Evolutionary conservation across 2,113 vertebrate genomes (phyloP).

Genomic region (Blennius ocellaris): DNA sequence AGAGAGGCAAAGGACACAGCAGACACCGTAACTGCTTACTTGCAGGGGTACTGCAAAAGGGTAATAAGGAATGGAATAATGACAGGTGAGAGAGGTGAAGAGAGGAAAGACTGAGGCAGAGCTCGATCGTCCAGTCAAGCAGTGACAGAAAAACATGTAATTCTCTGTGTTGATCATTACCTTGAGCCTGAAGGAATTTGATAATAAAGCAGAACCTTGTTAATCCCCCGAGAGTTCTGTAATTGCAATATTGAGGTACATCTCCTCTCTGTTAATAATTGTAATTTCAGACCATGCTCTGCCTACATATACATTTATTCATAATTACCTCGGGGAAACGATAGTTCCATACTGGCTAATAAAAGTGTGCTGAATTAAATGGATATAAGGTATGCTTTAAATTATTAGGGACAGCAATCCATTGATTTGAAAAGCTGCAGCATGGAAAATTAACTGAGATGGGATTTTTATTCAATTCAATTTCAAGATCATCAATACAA

Average conservation of each 20-base stretch:
- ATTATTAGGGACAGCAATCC: slow-evolving; percentile 41
- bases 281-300: slow-evolving; percentile 75
- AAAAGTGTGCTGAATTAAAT: slow-evolving; percentile 68
- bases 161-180: slow-evolving; percentile 75
- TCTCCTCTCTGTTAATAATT: slow-evolving; percentile 74
- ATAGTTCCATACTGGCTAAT: slow-evolving; percentile 63
- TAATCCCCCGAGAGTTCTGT: slow-evolving; percentile 73
- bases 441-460: neutral
- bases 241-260: slow-evolving; percentile 76
- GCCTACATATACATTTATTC: slow-evolving; percentile 78
- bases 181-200: slow-evolving; percentile 74
- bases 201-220: slow-evolving; percentile 78
- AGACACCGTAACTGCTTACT: slow-evolving; percentile 19
- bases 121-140: slow-evolving; percentile 18
- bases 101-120: slow-evolving; percentile 18
- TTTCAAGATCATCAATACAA: slow-evolving; percentile 10
- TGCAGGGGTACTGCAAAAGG: slow-evolving; percentile 31
- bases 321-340: slow-evolving; percentile 77
- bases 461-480: neutral
- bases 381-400: slow-evolving; percentile 49
- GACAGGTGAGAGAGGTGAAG: slow-evolving; percentile 11
- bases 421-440: slow-evolving; percentile 32
- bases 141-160: slow-evolving; percentile 55
- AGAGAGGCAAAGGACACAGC: slow-evolving; percentile 29
- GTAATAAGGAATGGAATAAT: slow-evolving; percentile 15